These are phyloP conservation scores for Paedocypris micromegethes DNA, from an alignment of 2,797 vertebrate genomes.

Conservation along the genomic window DNA sequence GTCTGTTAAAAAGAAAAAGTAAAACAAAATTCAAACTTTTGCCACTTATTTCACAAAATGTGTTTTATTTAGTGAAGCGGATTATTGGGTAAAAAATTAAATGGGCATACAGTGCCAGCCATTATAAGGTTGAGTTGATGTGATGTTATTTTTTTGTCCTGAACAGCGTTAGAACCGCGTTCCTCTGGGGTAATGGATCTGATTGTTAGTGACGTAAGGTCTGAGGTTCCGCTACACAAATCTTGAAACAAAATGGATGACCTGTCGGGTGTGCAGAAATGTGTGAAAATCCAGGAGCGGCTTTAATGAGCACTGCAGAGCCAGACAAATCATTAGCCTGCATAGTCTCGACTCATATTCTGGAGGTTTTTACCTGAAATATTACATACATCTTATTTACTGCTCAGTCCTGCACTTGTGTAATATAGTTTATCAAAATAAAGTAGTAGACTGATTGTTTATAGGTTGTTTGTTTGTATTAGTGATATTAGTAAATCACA, in stretches of 20 bases:
- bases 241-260: conserved; percentile 33
- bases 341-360: conserved; percentile 26
- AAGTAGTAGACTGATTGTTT: no score
- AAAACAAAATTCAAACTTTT: no score
- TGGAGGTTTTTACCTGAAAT: conserved; percentile 25
- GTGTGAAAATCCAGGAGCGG: conserved; percentile 33
- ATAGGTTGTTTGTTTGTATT: no score
- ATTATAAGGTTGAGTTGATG: no score
- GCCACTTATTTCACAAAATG: no score
- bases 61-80: no score
- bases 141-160: conserved; percentile 18
- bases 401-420: conserved; percentile 23
- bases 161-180: conserved; percentile 6
- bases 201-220: conserved; percentile 15
- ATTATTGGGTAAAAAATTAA: no score
- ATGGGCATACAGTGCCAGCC: no score
- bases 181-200: conserved; percentile 21
- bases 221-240: conserved; percentile 22
- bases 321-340: conserved; percentile 38
- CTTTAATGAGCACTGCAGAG: conserved; percentile 40
- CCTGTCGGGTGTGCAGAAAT: conserved; percentile 39
- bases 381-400: conserved; percentile 26
- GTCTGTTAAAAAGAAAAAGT: no score
- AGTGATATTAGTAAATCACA: no score
- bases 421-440: no score